Percentiles rank a stretch among this genome's conserved stretches.
Conservation (phyloP, 2,113 vertebrate genomes). For the Strigops habroptila region DNA sequence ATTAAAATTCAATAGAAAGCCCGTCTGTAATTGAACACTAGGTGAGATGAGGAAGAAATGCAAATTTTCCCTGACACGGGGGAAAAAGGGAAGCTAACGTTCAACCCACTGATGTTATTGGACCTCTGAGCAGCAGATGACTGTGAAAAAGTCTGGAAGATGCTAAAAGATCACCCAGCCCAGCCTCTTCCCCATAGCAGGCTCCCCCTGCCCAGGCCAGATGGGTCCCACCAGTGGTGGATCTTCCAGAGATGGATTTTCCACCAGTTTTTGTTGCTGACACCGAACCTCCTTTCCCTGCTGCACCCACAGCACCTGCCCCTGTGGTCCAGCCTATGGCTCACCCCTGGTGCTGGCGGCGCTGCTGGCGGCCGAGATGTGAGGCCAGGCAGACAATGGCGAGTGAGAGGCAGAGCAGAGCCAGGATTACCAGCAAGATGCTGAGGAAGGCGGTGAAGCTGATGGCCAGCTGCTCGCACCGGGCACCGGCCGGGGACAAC, state of each 20-base stretch:
- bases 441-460: constrained; percentile 49
- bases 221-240: too few species aligned
- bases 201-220: background rate
- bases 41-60: background rate
- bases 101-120: background rate
- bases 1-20: background rate
- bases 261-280: background rate
- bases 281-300: background rate
- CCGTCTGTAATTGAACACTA: background rate
- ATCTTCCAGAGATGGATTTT: background rate
- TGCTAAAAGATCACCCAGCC: background rate
- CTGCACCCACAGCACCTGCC: background rate
- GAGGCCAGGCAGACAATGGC: background rate
- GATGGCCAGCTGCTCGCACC: constrained; percentile 56
- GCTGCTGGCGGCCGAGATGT: background rate
- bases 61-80: background rate
- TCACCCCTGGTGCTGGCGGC: background rate
- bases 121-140: background rate
- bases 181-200: background rate
- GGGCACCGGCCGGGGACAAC: background rate
- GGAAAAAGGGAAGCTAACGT: background rate
- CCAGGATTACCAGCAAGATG: constrained; percentile 67
- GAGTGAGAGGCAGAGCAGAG: constrained; percentile 39
- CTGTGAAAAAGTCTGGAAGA: background rate
- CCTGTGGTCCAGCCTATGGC: background rate